Evolutionary conservation across 2,888 invertebrate genomes (phyloP).

Genomic region (Diarsia dahlii): DNA sequence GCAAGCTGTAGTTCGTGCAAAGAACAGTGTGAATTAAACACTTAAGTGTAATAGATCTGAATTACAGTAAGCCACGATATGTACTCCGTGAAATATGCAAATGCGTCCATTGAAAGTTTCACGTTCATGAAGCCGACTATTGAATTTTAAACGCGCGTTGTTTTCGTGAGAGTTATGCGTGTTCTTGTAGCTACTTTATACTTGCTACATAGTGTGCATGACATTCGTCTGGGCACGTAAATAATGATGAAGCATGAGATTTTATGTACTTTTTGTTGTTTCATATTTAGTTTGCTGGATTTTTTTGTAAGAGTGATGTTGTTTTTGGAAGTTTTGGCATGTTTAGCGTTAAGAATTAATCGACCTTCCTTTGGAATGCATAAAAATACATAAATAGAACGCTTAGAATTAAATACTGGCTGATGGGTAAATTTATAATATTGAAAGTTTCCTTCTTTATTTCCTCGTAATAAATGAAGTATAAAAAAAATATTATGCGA

Average conservation of each 20-base stretch:
- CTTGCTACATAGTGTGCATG: constrained; percentile 39
- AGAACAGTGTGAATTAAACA: constrained; percentile 14
- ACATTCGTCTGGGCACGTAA: constrained; percentile 38
- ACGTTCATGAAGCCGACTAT: constrained; percentile 37
- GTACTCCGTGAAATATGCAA: constrained; percentile 59
- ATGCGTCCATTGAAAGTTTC: constrained; percentile 60
- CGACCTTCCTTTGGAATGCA: background rate
- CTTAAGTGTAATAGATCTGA: constrained; percentile 36
- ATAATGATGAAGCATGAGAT: constrained; percentile 36
- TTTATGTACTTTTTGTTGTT: constrained; percentile 13
- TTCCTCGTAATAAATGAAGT: too few species aligned
- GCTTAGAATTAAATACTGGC: background rate
- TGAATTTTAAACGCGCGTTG: constrained; percentile 59
- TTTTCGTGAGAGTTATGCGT: constrained; percentile 51
- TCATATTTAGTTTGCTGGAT: background rate
- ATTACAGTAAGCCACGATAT: constrained; percentile 42
- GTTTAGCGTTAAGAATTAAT: background rate
- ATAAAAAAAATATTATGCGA: too few species aligned
- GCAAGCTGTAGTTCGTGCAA: constrained; percentile 21
- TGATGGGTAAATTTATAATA: background rate
- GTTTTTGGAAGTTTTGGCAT: constrained; percentile 28
- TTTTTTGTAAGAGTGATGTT: constrained; percentile 1
- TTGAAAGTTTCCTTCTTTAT: constrained; percentile 3
- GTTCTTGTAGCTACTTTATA: constrained; percentile 6
- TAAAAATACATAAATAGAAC: background rate